Conservation (phyloP, 1,140 invertebrate genomes). For the Riptortus pedestris region DNA sequence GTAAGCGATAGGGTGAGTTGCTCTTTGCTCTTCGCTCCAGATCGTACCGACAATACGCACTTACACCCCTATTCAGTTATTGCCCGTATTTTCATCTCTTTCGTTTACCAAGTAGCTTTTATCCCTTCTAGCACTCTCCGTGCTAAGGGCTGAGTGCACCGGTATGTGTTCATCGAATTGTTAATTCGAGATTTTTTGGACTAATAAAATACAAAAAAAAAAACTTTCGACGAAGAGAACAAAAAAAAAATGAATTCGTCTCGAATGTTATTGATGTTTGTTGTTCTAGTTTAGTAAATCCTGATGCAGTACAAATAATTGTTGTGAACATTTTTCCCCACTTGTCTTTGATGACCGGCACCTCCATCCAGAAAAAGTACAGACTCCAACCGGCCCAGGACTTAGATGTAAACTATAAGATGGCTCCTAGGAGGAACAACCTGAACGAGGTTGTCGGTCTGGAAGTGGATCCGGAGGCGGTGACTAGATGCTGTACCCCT, state of each 20-base stretch:
- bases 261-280: background rate
- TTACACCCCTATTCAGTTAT: no score
- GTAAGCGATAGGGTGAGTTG: slow-evolving; percentile 21
- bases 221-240: background rate
- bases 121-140: background rate
- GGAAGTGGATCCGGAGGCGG: slow-evolving; percentile 18
- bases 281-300: slow-evolving; percentile 14
- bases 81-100: no score
- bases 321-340: background rate
- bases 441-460: background rate
- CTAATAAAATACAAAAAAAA: slow-evolving; percentile 4
- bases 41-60: background rate
- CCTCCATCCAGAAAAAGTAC: slow-evolving; percentile 24
- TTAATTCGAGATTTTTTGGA: no score
- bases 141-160: slow-evolving; percentile 29
- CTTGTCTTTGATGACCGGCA: slow-evolving; percentile 23
- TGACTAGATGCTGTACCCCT: slow-evolving; percentile 67
- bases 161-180: slow-evolving; percentile 30
- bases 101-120: no score
- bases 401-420: slow-evolving; percentile 20
- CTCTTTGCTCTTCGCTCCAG: background rate
- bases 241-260: background rate
- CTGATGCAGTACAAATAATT: slow-evolving; percentile 25
- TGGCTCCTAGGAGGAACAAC: slow-evolving; percentile 24
- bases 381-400: slow-evolving; percentile 23